These are phyloP conservation scores for Spilosoma lubricipeda DNA, from an alignment of 2,888 invertebrate species.

Conservation along the genomic window DNA sequence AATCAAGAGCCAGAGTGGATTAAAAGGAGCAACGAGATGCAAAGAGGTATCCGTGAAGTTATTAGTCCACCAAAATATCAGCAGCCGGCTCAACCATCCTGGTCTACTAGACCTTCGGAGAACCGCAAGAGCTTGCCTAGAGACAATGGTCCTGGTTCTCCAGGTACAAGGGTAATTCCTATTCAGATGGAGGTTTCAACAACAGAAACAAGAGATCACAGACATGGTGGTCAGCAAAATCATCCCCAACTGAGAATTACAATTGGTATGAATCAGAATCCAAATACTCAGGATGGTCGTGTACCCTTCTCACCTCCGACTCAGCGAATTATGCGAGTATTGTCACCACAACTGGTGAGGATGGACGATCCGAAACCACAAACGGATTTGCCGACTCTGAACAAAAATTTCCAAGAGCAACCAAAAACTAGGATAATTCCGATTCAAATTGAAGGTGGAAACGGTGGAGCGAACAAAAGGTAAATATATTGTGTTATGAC, in stretches of 20 bases:
- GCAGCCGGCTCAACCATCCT: constrained; percentile 75
- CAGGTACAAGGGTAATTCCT: constrained; percentile 87
- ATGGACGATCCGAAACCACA: constrained; percentile 74
- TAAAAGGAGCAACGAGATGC: constrained; percentile 77
- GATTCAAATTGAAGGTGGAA: constrained; percentile 86
- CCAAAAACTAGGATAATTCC: constrained; percentile 87
- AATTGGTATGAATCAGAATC: constrained; percentile 77
- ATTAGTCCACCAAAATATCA: constrained; percentile 80
- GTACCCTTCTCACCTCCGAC: constrained; percentile 78
- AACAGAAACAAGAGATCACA: constrained; percentile 71
- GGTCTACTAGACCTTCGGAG: constrained; percentile 81
- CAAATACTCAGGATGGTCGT: constrained; percentile 51
- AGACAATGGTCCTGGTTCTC: constrained; percentile 65
- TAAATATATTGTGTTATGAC: constrained; percentile 44
- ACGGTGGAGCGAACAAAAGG: constrained; percentile 77
- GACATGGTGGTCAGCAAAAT: constrained; percentile 64
- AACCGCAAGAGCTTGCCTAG: constrained; percentile 79
- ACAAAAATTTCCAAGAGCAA: constrained; percentile 74
- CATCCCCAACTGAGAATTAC: constrained; percentile 81
- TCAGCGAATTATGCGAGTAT: constrained; percentile 84
- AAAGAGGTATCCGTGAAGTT: constrained; percentile 73
- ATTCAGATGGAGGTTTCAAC: constrained; percentile 88
- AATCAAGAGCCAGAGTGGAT: constrained; percentile 82
- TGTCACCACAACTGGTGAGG: constrained; percentile 84
- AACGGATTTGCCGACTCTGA: constrained; percentile 74